Conservation (phyloP, 2,113 vertebrate genomes). For the Isurus oxyrinchus region DNA sequence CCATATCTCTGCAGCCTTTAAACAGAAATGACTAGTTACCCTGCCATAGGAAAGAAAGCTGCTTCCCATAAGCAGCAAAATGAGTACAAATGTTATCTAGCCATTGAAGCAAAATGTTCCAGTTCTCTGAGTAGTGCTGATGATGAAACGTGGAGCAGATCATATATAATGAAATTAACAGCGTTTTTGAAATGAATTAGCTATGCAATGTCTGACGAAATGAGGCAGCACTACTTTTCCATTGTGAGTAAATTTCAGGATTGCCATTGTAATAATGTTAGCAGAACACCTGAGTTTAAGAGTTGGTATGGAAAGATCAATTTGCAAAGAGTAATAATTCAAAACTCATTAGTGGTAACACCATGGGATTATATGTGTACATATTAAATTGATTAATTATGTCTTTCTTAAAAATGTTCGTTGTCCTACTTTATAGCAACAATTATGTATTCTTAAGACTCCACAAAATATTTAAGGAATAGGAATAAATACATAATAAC, state of each 20-base stretch:
- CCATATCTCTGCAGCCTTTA: background rate
- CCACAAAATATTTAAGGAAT: background rate
- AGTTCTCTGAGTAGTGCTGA: background rate
- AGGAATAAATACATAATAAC: background rate
- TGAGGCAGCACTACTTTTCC: conserved; percentile 24
- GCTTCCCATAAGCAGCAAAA: background rate
- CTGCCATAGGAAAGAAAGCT: background rate
- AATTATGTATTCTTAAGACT: background rate
- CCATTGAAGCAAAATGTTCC: background rate
- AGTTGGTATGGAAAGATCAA: conserved; percentile 39
- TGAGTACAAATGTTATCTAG: background rate
- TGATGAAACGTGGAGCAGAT: background rate
- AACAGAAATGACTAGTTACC: background rate
- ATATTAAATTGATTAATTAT: conserved; percentile 41
- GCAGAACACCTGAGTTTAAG: conserved; percentile 10
- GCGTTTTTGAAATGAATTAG: background rate
- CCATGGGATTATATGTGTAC: conserved; percentile 40
- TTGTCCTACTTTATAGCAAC: background rate
- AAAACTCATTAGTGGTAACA: conserved; percentile 40
- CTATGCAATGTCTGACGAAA: background rate
- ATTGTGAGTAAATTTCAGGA: conserved; percentile 35
- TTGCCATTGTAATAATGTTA: conserved; percentile 37
- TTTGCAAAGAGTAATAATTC: conserved; percentile 38
- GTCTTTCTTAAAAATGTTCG: background rate
- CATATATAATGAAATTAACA: background rate